A percentile compares a stretch with the other conserved stretches of the same genome.
These are phyloP conservation scores for Sycophila texana DNA, from an alignment of 2,888 invertebrate species.

Conservation along the genomic window DNA sequence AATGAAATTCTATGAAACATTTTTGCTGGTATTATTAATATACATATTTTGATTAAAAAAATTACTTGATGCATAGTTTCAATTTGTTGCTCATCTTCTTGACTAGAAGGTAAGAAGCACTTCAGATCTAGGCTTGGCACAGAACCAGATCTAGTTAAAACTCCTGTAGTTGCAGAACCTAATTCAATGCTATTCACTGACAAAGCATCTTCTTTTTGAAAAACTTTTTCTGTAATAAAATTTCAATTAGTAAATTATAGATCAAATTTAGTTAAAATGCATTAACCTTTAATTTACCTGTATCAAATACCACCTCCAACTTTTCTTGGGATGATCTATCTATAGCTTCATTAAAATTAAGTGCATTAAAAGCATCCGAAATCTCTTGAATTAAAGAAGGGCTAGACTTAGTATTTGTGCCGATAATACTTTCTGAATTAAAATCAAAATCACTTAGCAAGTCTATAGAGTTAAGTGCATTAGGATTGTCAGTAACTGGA, in stretches of 20 bases:
- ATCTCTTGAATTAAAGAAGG: constrained; percentile 66
- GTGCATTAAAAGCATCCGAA: constrained; percentile 68
- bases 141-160: constrained; percentile 72
- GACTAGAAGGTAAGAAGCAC: constrained; percentile 69
- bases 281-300: constrained; percentile 60
- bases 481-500: constrained; percentile 51
- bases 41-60: constrained; percentile 11
- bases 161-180: constrained; percentile 61
- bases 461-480: constrained; percentile 60
- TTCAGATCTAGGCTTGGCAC: constrained; percentile 75
- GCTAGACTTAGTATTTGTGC: constrained; percentile 60
- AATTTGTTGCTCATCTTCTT: constrained; percentile 68
- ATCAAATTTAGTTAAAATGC: not conserved
- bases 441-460: constrained; percentile 68
- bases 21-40: not conserved
- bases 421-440: constrained; percentile 58
- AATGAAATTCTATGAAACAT: constrained; percentile 6
- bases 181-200: constrained; percentile 74
- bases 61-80: constrained; percentile 71
- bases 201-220: constrained; percentile 70
- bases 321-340: constrained; percentile 63
- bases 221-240: constrained; percentile 65
- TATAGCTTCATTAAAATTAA: constrained; percentile 64
- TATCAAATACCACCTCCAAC: constrained; percentile 62
- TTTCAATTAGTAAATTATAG: not conserved